phyloP scores from a whole-genome alignment of 1,140 invertebrate species.

The Zaprionus davidi region DNA sequence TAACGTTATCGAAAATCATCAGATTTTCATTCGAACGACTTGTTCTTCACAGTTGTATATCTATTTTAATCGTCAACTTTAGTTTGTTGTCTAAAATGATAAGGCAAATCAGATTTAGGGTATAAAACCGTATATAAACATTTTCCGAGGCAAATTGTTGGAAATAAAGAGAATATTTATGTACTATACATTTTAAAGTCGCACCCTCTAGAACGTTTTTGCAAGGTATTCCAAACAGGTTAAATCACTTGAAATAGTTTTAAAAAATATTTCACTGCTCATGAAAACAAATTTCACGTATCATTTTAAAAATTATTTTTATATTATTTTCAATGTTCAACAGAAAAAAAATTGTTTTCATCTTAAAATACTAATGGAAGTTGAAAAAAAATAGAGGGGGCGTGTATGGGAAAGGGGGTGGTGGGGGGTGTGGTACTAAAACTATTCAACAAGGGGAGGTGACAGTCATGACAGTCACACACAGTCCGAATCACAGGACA shows the following conservation, averaged over 20 bases:
- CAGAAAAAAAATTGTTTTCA: constrained; percentile 58
- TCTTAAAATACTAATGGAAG: constrained; percentile 43
- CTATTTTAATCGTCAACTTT: no score
- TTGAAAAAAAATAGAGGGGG: constrained; percentile 30
- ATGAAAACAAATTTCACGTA: not conserved
- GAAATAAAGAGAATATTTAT: no score
- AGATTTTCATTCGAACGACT: no score
- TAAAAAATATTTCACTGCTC: not conserved
- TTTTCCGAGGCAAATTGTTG: no score
- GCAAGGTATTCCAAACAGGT: no score
- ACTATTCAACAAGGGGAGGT: constrained; percentile 71
- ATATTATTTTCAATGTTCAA: constrained; percentile 57
- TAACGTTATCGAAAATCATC: no score
- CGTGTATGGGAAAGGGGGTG: not conserved
- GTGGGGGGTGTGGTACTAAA: constrained; percentile 34
- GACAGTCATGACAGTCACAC: constrained; percentile 62
- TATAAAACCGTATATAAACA: no score
- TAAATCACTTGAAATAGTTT: not conserved
- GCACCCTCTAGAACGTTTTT: no score
- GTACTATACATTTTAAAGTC: no score
- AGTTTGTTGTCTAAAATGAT: no score
- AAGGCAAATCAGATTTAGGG: no score
- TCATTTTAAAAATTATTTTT: constrained; percentile 31
- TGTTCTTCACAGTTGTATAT: no score
- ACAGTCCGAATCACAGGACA: constrained; percentile 62